A percentile compares a stretch with the other conserved stretches of the same genome.
phyloP scores from a whole-genome alignment of 2,888 invertebrate genomes.

The Lochmaea capreae region DNA sequence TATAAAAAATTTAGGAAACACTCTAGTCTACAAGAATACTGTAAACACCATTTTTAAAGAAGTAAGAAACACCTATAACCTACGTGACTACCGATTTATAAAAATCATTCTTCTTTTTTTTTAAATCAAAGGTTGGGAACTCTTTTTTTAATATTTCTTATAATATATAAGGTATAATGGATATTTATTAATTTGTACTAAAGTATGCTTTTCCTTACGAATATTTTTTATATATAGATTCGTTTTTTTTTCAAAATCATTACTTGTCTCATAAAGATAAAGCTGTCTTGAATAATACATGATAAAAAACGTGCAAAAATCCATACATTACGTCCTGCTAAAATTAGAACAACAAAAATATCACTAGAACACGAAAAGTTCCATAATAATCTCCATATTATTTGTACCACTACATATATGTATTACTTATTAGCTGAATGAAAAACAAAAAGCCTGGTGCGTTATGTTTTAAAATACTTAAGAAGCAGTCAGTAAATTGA shows the following conservation, averaged over 20 bases:
- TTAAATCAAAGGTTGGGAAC: conserved; percentile 58
- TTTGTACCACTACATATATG: neutral
- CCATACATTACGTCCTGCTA: neutral
- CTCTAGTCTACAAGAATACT: conserved; percentile 66
- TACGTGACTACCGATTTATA: conserved; percentile 59
- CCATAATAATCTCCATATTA: neutral
- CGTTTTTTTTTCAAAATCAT: conserved; percentile 18
- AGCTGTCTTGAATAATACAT: conserved; percentile 17
- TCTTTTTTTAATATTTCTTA: conserved; percentile 47
- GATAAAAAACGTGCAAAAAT: conserved; percentile 2
- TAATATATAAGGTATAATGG: conserved; percentile 54
- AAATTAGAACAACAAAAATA: neutral
- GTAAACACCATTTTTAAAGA: conserved; percentile 64
- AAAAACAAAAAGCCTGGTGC: too few species aligned
- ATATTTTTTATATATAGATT: conserved; percentile 6
- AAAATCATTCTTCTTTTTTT: conserved; percentile 60
- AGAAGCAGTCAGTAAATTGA: too few species aligned
- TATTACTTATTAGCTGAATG: too few species aligned
- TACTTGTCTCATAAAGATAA: conserved; percentile 15
- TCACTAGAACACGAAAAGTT: neutral
- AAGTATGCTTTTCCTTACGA: conserved; percentile 20
- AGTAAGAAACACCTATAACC: conserved; percentile 63
- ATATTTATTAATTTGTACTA: conserved; percentile 17
- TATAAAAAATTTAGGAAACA: conserved; percentile 66
- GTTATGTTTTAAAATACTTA: too few species aligned